Evolutionary conservation across 2,888 invertebrate genomes (phyloP).

Genomic region (Artemia sinica): DNA sequence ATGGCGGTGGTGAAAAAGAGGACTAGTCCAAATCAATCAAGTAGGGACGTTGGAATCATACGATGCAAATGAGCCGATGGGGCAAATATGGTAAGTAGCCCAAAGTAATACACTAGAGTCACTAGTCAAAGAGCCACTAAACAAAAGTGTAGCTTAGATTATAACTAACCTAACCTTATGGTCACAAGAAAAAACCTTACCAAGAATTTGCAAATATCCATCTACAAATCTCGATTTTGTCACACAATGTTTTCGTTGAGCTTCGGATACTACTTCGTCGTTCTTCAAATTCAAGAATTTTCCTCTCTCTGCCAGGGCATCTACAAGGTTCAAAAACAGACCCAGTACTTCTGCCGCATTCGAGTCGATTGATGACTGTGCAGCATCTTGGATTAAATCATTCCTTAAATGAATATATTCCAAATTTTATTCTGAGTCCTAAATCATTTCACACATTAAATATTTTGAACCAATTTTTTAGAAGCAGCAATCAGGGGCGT

Average conservation of each 20-base stretch:
- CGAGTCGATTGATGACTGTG: neutral
- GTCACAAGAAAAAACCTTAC: neutral
- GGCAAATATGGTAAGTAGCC: too few species aligned
- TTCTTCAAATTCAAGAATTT: conserved; percentile 5
- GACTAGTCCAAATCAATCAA: too few species aligned
- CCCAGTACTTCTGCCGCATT: conserved; percentile 8
- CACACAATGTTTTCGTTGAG: neutral
- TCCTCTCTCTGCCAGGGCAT: neutral
- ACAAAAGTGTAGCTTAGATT: too few species aligned
- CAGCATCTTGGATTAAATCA: neutral
- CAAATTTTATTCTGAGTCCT: neutral
- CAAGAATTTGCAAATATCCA: neutral
- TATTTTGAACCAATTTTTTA: too few species aligned
- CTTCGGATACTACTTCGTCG: neutral
- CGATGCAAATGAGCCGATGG: too few species aligned
- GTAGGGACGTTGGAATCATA: too few species aligned
- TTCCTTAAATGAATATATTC: neutral
- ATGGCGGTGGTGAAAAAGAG: too few species aligned
- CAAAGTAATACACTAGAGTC: too few species aligned
- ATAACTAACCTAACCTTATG: too few species aligned
- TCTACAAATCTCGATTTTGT: neutral
- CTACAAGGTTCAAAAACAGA: neutral
- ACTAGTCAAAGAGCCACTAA: too few species aligned
- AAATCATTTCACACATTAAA: too few species aligned
- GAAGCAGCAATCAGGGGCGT: too few species aligned